These are phyloP conservation scores for Acanthaster planci DNA, from an alignment of 35 echinoderm and acorn worm genomes.

Conservation along the genomic window DNA sequence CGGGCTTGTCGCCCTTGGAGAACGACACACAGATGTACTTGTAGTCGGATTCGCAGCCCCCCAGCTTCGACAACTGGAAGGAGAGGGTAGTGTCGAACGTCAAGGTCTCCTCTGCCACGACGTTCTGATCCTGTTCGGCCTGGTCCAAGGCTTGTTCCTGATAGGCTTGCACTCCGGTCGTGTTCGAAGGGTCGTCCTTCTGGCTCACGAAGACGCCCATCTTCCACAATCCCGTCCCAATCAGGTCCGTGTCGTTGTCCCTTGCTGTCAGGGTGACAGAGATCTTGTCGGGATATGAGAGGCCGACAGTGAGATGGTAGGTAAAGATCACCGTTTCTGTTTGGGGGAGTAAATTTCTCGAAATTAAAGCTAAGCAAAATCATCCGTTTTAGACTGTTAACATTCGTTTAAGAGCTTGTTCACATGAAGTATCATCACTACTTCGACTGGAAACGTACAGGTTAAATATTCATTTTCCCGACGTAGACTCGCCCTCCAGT, in stretches of 20 bases:
- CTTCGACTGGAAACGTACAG: too few relatives aligned
- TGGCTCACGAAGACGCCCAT: slow-evolving; percentile 53
- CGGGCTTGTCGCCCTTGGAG: neutral
- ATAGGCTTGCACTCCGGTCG: neutral
- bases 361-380: too few relatives aligned
- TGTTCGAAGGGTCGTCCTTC: slow-evolving; percentile 35
- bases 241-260: neutral
- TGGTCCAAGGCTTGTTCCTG: slow-evolving; percentile 42
- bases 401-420: too few relatives aligned
- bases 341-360: too few relatives aligned
- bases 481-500: too few relatives aligned
- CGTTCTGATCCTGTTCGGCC: slow-evolving; percentile 25
- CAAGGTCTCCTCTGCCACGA: neutral
- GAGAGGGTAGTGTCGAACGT: neutral
- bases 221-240: slow-evolving; percentile 77
- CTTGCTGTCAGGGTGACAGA: neutral
- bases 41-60: neutral
- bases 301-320: too few relatives aligned
- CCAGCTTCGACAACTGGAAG: neutral
- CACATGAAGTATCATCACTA: too few relatives aligned
- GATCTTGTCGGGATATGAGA: too few relatives aligned
- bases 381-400: too few relatives aligned
- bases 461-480: too few relatives aligned
- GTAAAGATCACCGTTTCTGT: too few relatives aligned
- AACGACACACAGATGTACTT: slow-evolving; percentile 12